phyloP scores from a whole-genome alignment of 2,797 vertebrate species.

The Characodon lateralis region DNA sequence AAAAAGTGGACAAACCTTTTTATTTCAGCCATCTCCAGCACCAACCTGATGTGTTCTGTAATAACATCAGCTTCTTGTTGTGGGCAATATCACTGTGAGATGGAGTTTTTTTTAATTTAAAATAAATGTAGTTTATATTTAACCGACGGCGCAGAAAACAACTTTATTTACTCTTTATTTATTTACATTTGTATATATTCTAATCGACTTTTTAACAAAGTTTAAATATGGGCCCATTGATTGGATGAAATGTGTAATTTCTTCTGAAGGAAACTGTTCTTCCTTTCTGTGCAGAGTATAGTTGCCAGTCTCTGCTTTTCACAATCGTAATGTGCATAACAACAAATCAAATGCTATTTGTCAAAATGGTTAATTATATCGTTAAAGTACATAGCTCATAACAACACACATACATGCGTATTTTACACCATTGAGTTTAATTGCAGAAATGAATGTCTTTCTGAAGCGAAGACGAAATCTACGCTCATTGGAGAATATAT shows the following conservation, averaged over 20 bases:
- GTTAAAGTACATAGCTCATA: background rate
- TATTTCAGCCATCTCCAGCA: background rate
- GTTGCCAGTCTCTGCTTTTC: background rate
- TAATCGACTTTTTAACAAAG: background rate
- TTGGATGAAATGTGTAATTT: background rate
- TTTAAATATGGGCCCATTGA: background rate
- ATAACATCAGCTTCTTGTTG: background rate
- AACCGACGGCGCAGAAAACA: too few relatives aligned
- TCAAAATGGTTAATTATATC: background rate
- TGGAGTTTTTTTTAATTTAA: background rate
- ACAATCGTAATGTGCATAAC: background rate
- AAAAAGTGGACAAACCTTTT: background rate
- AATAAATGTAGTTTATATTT: background rate
- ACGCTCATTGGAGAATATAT: slow-evolving; percentile 1
- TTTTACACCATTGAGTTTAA: background rate
- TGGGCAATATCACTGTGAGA: background rate
- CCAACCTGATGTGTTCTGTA: background rate
- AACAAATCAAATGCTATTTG: background rate
- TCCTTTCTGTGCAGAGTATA: slow-evolving; percentile 45
- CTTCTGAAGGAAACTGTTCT: background rate
- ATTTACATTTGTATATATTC: background rate
- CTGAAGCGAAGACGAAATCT: background rate
- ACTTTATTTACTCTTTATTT: too few relatives aligned
- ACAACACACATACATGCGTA: background rate
- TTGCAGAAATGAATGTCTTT: slow-evolving; percentile 10